Conservation (phyloP, 2,797 vertebrate genomes). For the Eutrigla gurnardus region DNA sequence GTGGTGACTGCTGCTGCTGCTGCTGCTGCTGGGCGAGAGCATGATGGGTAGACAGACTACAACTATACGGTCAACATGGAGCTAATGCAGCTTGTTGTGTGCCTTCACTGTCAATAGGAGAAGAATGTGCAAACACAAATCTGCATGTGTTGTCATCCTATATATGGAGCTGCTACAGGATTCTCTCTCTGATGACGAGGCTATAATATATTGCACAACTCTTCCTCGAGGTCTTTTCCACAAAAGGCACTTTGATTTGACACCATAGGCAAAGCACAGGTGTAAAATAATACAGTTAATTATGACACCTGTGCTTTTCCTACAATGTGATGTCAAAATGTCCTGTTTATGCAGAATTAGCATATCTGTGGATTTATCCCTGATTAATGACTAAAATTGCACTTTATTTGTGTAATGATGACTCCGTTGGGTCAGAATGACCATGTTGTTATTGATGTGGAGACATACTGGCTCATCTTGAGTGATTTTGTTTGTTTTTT, state of each 20-base stretch:
- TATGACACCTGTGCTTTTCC: not conserved
- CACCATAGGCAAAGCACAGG: not conserved
- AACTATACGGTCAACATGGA: not conserved
- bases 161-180: not conserved
- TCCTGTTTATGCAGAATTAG: not conserved
- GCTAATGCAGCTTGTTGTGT: not conserved
- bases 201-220: not conserved
- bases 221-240: not conserved
- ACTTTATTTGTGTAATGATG: not conserved
- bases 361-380: not conserved
- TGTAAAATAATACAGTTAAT: not conserved
- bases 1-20: not conserved
- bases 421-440: not conserved
- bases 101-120: not conserved
- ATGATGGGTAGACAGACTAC: conserved; percentile 1
- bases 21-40: conserved; percentile 19
- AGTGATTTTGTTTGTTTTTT: too few relatives aligned
- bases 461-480: too few relatives aligned
- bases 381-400: not conserved
- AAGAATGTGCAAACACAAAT: not conserved
- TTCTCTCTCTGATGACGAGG: not conserved
- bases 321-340: not conserved
- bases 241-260: not conserved
- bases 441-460: not conserved
- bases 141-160: not conserved